These are phyloP conservation scores for Hydrolagus affinis DNA, from an alignment of 2,113 vertebrate species.

Conservation along the genomic window DNA sequence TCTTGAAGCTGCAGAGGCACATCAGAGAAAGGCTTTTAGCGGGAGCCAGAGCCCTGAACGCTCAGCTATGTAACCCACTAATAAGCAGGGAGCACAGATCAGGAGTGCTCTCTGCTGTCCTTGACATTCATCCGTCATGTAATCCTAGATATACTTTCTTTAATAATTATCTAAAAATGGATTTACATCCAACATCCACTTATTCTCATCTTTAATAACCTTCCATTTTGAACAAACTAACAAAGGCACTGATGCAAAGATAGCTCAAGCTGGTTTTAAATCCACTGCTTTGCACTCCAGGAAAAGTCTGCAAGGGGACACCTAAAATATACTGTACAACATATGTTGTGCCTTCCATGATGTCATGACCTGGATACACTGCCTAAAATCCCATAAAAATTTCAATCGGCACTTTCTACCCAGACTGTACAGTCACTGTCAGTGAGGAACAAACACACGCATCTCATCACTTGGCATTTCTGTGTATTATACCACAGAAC, in stretches of 20 bases:
- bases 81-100: slow-evolving; percentile 36
- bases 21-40: slow-evolving; percentile 69
- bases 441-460: too few relatives aligned
- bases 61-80: slow-evolving; percentile 37
- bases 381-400: too few relatives aligned
- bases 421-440: too few relatives aligned
- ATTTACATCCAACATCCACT: slow-evolving; percentile 17
- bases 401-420: too few relatives aligned
- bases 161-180: slow-evolving; percentile 32
- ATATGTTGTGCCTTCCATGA: too few relatives aligned
- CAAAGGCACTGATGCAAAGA: neutral
- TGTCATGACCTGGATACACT: too few relatives aligned
- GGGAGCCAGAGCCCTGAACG: slow-evolving; percentile 39
- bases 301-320: neutral
- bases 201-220: slow-evolving; percentile 18
- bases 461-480: too few relatives aligned
- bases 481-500: too few relatives aligned
- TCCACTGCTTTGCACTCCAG: slow-evolving; percentile 16
- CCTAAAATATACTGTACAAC: neutral
- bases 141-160: slow-evolving; percentile 10
- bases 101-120: slow-evolving; percentile 16
- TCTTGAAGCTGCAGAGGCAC: slow-evolving; percentile 74
- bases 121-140: slow-evolving; percentile 3
- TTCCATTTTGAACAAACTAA: slow-evolving; percentile 25
- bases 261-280: neutral